phyloP scores from a whole-genome alignment of 2,888 invertebrate species.

The Baronia brevicornis region DNA sequence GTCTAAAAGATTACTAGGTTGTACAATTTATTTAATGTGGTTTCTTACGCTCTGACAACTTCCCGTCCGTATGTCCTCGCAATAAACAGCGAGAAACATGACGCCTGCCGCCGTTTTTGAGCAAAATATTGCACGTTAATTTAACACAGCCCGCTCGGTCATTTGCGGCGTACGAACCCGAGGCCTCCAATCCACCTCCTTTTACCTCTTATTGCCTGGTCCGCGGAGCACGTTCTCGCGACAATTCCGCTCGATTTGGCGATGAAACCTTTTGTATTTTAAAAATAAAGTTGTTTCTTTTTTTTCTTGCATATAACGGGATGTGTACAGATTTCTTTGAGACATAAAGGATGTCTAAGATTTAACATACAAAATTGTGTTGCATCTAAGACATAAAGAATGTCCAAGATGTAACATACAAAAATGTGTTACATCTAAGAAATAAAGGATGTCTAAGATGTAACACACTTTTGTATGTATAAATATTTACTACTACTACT shows the following conservation, averaged over 20 bases:
- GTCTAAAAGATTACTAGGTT: too few species aligned
- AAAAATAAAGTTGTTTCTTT: constrained; percentile 4
- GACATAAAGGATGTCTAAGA: too few species aligned
- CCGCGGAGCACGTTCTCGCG: constrained; percentile 30
- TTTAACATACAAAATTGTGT: too few species aligned
- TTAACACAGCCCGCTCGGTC: constrained; percentile 59
- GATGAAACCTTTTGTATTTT: constrained; percentile 26
- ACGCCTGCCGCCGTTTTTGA: constrained; percentile 67
- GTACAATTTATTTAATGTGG: too few species aligned
- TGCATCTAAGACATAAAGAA: too few species aligned
- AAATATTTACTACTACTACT: too few species aligned
- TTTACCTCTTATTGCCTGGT: constrained; percentile 33
- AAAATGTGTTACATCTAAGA: too few species aligned
- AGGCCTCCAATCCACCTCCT: constrained; percentile 28
- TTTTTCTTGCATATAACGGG: not conserved
- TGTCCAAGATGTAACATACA: too few species aligned
- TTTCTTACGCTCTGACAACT: constrained; percentile 23
- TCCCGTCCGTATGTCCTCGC: constrained; percentile 34
- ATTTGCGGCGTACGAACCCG: constrained; percentile 47
- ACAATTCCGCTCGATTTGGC: constrained; percentile 42
- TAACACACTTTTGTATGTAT: too few species aligned
- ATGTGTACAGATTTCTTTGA: too few species aligned
- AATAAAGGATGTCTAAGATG: too few species aligned
- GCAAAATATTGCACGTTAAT: constrained; percentile 74
- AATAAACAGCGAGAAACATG: constrained; percentile 65